Conservation (phyloP, 2,113 vertebrate genomes). For the Dromiciops gliroides region DNA sequence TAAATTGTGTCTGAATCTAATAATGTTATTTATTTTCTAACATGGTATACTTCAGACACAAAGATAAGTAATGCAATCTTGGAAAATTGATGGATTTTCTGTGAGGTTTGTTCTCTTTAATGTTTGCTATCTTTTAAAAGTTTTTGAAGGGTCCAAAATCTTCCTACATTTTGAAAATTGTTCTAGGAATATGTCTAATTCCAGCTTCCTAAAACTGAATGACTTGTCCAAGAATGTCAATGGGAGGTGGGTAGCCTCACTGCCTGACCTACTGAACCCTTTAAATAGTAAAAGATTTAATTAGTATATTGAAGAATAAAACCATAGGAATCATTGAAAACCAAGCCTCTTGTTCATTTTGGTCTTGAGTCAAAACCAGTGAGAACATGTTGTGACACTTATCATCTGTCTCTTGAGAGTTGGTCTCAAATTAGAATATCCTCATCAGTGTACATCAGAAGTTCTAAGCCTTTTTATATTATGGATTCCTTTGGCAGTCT, state of each 20-base stretch:
- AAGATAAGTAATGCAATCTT: conserved; percentile 8
- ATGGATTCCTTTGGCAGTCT: background rate
- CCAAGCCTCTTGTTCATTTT: conserved; percentile 24
- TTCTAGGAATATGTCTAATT: conserved; percentile 45
- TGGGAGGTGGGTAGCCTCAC: background rate
- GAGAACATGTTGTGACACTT: background rate
- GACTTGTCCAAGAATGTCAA: background rate
- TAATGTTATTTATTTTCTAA: conserved; percentile 35
- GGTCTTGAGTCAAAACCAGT: background rate
- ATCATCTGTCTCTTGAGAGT: background rate
- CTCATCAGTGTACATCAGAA: background rate
- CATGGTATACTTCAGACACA: background rate
- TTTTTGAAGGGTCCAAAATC: conserved; percentile 53
- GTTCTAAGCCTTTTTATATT: background rate
- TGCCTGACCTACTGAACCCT: background rate
- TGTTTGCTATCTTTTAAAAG: background rate
- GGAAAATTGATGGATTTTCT: conserved; percentile 36
- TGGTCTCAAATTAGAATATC: background rate
- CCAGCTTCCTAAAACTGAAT: conserved; percentile 17
- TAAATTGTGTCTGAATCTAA: conserved; percentile 11
- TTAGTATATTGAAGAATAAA: conserved; percentile 24
- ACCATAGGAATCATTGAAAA: conserved; percentile 15
- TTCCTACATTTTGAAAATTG: conserved; percentile 18
- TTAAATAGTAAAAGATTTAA: background rate
- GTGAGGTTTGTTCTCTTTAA: conserved; percentile 37